Conservation (phyloP, 2,888 invertebrate genomes). For the Lymantria dispar region DNA sequence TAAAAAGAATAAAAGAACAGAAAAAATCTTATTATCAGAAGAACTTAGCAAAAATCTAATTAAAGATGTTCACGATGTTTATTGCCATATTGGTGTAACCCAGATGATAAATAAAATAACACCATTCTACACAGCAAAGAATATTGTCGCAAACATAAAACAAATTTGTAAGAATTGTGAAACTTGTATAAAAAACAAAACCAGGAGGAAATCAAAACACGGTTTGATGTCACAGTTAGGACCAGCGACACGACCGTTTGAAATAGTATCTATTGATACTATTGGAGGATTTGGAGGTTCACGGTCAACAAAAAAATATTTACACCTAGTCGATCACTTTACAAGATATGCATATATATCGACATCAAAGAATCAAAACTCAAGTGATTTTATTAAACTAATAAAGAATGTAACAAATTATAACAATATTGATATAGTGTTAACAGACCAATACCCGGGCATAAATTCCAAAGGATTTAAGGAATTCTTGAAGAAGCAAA, state of each 20-base stretch:
- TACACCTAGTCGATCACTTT: conserved; percentile 27
- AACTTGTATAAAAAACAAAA: conserved; percentile 27
- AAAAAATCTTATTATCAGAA: conserved; percentile 27
- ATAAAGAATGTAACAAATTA: conserved; percentile 14
- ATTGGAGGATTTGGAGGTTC: conserved; percentile 29
- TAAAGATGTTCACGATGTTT: background rate
- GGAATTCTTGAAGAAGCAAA: too few species aligned
- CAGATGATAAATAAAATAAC: too few species aligned
- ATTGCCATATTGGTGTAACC: too few species aligned
- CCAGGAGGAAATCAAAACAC: conserved; percentile 22
- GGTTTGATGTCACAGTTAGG: conserved; percentile 30
- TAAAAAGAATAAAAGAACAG: conserved; percentile 1
- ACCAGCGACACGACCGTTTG: conserved; percentile 25
- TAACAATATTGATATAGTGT: conserved; percentile 23
- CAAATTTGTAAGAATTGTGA: conserved; percentile 17
- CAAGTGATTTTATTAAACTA: conserved; percentile 25
- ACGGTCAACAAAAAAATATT: conserved; percentile 33
- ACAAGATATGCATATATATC: conserved; percentile 27
- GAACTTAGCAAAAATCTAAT: conserved; percentile 18
- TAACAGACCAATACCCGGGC: too few species aligned
- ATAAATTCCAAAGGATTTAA: conserved; percentile 6
- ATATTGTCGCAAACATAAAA: too few species aligned
- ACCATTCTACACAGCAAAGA: too few species aligned
- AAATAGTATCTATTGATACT: conserved; percentile 27
- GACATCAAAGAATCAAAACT: conserved; percentile 27